Evolutionary conservation across 2,797 vertebrate genomes (phyloP).

Genomic region (Oreortyx pictus): DNA sequence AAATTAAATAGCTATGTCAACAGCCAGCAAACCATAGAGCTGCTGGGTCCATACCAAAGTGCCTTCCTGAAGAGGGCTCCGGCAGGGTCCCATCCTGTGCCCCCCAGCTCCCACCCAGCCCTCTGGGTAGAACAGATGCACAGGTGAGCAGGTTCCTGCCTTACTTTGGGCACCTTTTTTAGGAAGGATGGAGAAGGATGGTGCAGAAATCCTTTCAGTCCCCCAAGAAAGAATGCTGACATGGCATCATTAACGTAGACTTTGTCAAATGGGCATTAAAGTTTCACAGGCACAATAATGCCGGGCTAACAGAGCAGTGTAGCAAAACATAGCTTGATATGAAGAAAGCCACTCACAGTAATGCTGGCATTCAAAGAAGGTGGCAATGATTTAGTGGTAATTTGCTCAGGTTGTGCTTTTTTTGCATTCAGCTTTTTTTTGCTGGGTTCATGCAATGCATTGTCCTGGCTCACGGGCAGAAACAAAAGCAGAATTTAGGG

Average conservation of each 20-base stretch:
- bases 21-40: background rate
- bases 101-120: background rate
- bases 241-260: fast-evolving
- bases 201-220: too few relatives aligned
- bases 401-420: background rate
- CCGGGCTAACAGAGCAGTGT: background rate
- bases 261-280: background rate
- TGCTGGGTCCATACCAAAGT: background rate
- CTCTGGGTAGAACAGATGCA: background rate
- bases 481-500: background rate
- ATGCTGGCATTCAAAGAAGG: background rate
- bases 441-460: fast-evolving
- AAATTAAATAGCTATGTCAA: background rate
- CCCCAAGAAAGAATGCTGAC: fast-evolving
- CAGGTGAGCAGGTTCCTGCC: background rate
- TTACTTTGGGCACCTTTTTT: background rate
- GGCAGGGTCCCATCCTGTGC: background rate
- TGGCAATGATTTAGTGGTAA: background rate
- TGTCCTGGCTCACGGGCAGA: background rate
- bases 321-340: background rate
- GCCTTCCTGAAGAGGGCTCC: background rate
- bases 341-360: background rate
- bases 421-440: background rate
- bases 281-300: background rate
- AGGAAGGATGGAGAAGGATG: background rate